Conservation (phyloP, 2,797 vertebrate genomes). For the Sarcoramphus papa region DNA sequence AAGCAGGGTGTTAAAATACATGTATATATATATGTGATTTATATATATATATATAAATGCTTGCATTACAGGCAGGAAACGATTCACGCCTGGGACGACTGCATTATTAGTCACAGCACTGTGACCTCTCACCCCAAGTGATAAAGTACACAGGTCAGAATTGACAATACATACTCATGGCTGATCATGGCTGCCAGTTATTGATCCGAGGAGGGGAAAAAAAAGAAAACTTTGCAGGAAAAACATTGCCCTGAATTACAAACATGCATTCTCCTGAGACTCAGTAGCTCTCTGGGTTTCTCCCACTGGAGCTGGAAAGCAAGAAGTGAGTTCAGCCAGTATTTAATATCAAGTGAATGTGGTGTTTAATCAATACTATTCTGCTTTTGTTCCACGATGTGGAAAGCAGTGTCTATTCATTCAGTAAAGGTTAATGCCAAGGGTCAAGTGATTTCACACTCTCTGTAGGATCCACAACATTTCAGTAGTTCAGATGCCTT, state of each 20-base stretch:
- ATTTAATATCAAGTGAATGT: constrained; percentile 95
- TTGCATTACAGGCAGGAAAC: constrained; percentile 58
- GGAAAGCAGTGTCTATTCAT: constrained; percentile 91
- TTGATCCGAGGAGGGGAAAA: constrained; percentile 75
- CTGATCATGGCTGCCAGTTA: constrained; percentile 83
- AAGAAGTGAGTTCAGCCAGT: constrained; percentile 83
- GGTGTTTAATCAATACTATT: constrained; percentile 97
- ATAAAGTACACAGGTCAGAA: constrained; percentile 80
- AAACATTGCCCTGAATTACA: constrained; percentile 91
- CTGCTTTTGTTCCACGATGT: constrained; percentile 90
- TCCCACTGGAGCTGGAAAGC: constrained; percentile 73
- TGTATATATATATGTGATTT: too few species aligned
- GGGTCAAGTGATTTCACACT: constrained; percentile 99
- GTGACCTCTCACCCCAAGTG: constrained; percentile 72
- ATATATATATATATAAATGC: background rate
- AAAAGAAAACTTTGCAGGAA: constrained; percentile 80
- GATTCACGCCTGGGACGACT: constrained; percentile 60
- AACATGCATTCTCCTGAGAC: constrained; percentile 86
- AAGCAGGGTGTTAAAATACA: background rate
- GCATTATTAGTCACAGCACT: constrained; percentile 69
- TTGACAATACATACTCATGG: constrained; percentile 83
- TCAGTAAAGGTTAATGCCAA: constrained; percentile 95
- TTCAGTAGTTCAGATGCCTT: constrained; percentile 87
- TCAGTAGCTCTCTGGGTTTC: constrained; percentile 68
- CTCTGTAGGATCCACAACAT: constrained; percentile 88